These are phyloP conservation scores for Chanos chanos DNA, from an alignment of 2,797 vertebrate genomes.

Conservation along the genomic window DNA sequence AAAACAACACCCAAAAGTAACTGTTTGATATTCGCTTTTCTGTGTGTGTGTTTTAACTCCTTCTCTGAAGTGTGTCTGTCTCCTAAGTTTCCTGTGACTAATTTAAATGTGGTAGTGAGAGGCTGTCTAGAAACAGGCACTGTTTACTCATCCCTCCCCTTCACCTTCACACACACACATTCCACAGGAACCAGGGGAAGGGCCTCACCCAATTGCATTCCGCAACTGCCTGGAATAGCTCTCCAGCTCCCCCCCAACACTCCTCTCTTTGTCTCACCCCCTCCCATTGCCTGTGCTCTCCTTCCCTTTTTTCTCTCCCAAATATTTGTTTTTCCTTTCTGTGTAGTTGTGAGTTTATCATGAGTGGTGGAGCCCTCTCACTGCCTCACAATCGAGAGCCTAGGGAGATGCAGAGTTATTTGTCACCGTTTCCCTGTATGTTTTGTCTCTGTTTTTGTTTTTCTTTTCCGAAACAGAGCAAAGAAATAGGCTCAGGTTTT, in stretches of 20 bases:
- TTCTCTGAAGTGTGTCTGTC: constrained; percentile 13
- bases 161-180: constrained; percentile 14
- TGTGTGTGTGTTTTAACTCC: background rate
- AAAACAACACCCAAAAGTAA: no score
- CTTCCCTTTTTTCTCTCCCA: background rate
- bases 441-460: background rate
- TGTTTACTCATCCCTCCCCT: constrained; percentile 13
- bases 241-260: constrained; percentile 32
- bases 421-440: background rate
- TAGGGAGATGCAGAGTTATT: background rate
- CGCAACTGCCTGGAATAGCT: constrained; percentile 60
- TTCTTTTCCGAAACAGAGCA: no score
- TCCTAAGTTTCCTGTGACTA: constrained; percentile 44
- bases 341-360: background rate
- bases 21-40: no score
- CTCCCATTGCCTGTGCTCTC: background rate
- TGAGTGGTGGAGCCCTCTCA: no score
- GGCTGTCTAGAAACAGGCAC: constrained; percentile 3
- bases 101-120: constrained; percentile 47
- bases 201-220: constrained; percentile 67
- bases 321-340: no score
- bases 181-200: constrained; percentile 35
- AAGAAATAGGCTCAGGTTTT: no score
- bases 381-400: constrained; percentile 4
- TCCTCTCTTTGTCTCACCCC: constrained; percentile 12